Conservation (phyloP, 2,113 vertebrate species). For the Neogale vison region DNA sequence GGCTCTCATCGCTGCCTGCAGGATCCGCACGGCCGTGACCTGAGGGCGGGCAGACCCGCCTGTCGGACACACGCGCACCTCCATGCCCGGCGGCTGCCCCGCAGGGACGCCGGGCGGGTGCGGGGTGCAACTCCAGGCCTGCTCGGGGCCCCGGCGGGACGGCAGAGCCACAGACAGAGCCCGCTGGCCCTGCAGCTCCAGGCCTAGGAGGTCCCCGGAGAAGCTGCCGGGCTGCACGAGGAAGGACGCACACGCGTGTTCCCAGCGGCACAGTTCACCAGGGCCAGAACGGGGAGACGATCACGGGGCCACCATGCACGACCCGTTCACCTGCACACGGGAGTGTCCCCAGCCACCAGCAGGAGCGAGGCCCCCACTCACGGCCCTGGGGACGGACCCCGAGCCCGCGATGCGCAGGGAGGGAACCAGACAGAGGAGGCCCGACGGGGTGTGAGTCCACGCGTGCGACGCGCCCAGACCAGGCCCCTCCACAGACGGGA, state of each 20-base stretch:
- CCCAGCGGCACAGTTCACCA: neutral
- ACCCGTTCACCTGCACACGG: too few relatives aligned
- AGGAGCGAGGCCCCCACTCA: accelerated
- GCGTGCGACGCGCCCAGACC: too few relatives aligned
- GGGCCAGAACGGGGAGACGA: neutral
- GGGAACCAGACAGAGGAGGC: neutral
- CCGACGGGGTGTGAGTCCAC: accelerated
- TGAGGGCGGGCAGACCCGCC: neutral
- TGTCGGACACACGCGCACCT: accelerated
- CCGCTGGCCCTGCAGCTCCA: neutral
- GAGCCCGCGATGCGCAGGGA: accelerated
- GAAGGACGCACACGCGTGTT: accelerated
- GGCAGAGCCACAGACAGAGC: neutral
- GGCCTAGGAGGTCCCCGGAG: neutral
- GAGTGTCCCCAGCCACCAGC: accelerated
- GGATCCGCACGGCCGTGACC: neutral
- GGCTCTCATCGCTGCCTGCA: neutral
- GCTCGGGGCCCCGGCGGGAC: neutral
- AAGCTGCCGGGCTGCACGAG: neutral
- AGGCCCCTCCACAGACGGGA: accelerated
- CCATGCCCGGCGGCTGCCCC: accelerated
- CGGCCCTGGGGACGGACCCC: accelerated
- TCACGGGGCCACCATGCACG: accelerated
- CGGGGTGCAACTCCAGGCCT: neutral
- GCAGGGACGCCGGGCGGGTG: neutral